phyloP scores from a whole-genome alignment of 1,140 invertebrate species.

The Ceratosolen fusciceps region DNA sequence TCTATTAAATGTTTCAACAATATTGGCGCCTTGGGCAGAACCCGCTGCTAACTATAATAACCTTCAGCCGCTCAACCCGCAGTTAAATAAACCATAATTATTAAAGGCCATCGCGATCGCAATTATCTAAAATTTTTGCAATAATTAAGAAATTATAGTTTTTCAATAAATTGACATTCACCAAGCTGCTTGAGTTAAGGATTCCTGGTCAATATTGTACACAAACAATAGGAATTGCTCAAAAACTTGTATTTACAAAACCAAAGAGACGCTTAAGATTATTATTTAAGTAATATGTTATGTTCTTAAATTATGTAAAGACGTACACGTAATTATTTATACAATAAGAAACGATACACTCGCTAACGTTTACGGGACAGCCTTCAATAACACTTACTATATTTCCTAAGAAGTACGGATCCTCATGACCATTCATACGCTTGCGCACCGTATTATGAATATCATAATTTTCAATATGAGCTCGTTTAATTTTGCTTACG shows the following conservation, averaged over 20 bases:
- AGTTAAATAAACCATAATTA: conserved; percentile 45
- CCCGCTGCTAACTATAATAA: conserved; percentile 59
- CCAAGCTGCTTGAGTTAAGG: conserved; percentile 47
- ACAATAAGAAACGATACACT: not conserved
- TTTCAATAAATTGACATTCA: conserved; percentile 49
- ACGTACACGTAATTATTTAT: not conserved
- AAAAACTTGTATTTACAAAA: conserved; percentile 49
- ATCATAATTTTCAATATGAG: conserved; percentile 27
- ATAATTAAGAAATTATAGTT: conserved; percentile 23
- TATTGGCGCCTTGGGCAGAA: conserved; percentile 60
- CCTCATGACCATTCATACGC: conserved; percentile 33
- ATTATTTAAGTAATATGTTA: not conserved
- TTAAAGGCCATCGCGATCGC: conserved; percentile 44
- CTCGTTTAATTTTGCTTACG: not conserved
- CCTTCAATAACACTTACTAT: conserved; percentile 44
- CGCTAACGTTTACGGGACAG: conserved; percentile 26
- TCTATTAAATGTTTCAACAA: conserved; percentile 64
- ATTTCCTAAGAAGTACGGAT: conserved; percentile 11
- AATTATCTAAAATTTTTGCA: too few relatives aligned
- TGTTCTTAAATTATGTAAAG: not conserved
- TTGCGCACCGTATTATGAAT: conserved; percentile 25
- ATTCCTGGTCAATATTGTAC: conserved; percentile 2
- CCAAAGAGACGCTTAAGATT: not conserved
- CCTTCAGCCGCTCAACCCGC: conserved; percentile 44
- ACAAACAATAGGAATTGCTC: conserved; percentile 41